Conservation (phyloP, 2,888 invertebrate genomes). For the Microdon myrmicae region DNA sequence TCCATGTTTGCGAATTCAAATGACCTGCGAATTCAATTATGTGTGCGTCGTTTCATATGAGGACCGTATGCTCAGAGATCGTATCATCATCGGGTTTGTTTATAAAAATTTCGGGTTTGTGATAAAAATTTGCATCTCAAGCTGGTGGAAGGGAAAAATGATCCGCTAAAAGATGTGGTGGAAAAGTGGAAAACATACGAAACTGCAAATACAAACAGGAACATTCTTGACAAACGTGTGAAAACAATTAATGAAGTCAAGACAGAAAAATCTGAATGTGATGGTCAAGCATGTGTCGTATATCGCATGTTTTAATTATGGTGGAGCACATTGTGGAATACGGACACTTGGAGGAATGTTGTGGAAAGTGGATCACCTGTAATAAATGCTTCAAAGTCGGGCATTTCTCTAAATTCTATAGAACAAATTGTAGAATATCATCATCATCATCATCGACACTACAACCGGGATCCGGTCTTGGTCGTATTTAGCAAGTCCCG, state of each 20-base stretch:
- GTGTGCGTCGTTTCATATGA: conserved; percentile 19
- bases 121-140: conserved; percentile 32
- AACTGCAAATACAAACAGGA: conserved; percentile 16
- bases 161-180: conserved; percentile 21
- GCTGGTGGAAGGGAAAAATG: conserved; percentile 21
- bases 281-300: neutral
- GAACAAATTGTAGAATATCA: too few relatives aligned
- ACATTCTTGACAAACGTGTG: conserved; percentile 9
- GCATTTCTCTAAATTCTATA: too few relatives aligned
- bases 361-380: too few relatives aligned
- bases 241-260: neutral
- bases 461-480: too few relatives aligned
- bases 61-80: conserved; percentile 28
- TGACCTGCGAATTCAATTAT: conserved; percentile 46
- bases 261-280: neutral
- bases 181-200: conserved; percentile 25
- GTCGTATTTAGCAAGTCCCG: too few relatives aligned
- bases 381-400: too few relatives aligned
- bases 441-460: too few relatives aligned
- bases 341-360: conserved; percentile 10
- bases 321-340: too few relatives aligned
- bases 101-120: too few relatives aligned
- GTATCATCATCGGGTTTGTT: conserved; percentile 31
- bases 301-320: conserved; percentile 29
- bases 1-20: too few relatives aligned